Evolutionary conservation across 2,113 vertebrate species (phyloP).

Genomic region (Steatornis caripensis): DNA sequence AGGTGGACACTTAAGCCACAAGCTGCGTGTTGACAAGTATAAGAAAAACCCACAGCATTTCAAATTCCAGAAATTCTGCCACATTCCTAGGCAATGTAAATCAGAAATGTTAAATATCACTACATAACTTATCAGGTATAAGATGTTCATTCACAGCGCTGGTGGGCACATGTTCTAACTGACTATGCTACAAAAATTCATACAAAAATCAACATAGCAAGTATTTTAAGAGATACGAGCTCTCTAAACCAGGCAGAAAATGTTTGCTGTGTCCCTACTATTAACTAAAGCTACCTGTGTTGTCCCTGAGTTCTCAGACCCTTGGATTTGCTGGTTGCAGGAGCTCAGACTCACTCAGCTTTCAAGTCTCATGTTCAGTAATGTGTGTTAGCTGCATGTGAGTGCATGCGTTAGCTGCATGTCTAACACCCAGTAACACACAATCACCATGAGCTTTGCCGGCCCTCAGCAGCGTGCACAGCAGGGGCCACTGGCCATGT

Average conservation of each 20-base stretch:
- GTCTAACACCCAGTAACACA: not conserved
- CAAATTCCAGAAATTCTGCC: not conserved
- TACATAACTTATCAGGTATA: not conserved
- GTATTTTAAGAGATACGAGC: not conserved
- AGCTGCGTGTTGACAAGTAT: not conserved
- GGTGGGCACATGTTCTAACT: not conserved
- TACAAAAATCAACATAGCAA: not conserved
- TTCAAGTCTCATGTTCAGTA: accelerated
- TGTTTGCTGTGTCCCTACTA: too few species aligned
- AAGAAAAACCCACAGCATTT: not conserved
- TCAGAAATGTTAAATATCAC: not conserved
- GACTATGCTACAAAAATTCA: not conserved
- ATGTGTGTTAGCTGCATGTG: accelerated
- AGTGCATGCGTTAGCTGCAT: accelerated
- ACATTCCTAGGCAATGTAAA: not conserved
- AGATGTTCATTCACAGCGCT: not conserved
- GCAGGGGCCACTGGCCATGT: accelerated
- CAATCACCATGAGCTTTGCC: accelerated
- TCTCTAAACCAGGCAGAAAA: not conserved
- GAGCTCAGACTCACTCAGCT: not conserved
- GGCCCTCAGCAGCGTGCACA: accelerated
- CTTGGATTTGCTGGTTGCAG: not conserved
- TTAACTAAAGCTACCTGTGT: not conserved
- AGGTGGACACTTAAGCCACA: not conserved
- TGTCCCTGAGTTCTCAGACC: not conserved